Evolutionary conservation across 2,797 vertebrate species (phyloP).

Genomic region (Pyrocephalus nanus): DNA sequence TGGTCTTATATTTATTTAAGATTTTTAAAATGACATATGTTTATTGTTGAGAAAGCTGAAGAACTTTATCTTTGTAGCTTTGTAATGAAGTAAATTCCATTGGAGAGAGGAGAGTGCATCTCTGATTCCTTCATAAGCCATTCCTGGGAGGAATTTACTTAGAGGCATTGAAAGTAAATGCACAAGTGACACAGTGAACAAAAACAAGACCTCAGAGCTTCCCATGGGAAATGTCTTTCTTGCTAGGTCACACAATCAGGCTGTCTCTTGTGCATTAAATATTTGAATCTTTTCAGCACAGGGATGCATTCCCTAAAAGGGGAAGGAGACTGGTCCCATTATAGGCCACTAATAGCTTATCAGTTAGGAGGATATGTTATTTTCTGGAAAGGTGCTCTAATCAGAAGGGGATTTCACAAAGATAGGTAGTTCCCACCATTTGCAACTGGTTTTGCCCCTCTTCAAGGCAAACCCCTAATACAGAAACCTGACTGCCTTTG

Average conservation of each 20-base stretch:
- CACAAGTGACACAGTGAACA: background rate
- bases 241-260: background rate
- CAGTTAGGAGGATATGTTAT: background rate
- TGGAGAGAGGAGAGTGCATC: background rate
- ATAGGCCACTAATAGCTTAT: background rate
- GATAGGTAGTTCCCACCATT: background rate
- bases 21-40: background rate
- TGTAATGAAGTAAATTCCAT: background rate
- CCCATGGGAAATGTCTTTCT: conserved; percentile 27
- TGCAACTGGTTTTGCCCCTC: background rate
- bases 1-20: background rate
- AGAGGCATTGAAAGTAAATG: background rate
- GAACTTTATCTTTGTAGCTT: background rate
- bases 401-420: background rate
- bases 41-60: background rate
- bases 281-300: background rate
- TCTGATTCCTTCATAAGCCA: background rate
- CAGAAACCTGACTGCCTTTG: background rate
- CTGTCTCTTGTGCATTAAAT: background rate
- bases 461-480: background rate
- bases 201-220: background rate
- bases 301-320: background rate
- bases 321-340: background rate
- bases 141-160: background rate
- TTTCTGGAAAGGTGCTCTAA: background rate